These are phyloP conservation scores for Periophthalmus modestus DNA, from an alignment of 2,113 vertebrate species.

Conservation along the genomic window DNA sequence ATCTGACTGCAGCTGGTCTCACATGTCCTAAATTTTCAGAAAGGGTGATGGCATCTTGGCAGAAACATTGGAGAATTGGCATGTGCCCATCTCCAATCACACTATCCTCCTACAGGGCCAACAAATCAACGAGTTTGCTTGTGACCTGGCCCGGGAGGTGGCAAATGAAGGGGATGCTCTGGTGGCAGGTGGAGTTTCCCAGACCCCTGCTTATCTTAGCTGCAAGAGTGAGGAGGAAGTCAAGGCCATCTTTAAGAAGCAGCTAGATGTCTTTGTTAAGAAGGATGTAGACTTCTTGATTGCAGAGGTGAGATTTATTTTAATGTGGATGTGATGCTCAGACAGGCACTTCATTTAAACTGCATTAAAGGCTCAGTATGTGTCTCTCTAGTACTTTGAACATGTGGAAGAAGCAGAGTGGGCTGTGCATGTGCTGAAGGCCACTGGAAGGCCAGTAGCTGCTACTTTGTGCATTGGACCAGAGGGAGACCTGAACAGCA, in stretches of 20 bases:
- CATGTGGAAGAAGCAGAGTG: constrained; percentile 96
- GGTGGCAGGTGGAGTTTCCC: constrained; percentile 95
- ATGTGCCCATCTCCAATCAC: neutral
- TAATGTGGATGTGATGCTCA: neutral
- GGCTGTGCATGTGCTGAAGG: constrained; percentile 91
- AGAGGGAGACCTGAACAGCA: constrained; percentile 88
- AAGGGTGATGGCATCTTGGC: neutral
- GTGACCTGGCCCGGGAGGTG: constrained; percentile 92
- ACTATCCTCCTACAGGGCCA: constrained; percentile 73
- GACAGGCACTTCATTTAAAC: neutral
- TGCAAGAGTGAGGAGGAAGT: constrained; percentile 89
- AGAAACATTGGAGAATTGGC: constrained; percentile 6
- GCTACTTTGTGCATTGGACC: constrained; percentile 91
- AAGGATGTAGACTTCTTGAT: constrained; percentile 96
- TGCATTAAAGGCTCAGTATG: neutral
- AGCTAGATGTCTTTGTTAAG: constrained; percentile 86
- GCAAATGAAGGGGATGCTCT: constrained; percentile 91
- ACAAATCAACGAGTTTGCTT: constrained; percentile 95
- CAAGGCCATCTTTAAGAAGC: constrained; percentile 87
- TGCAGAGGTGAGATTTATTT: constrained; percentile 83
- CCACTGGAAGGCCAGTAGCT: constrained; percentile 87
- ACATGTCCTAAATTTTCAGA: neutral
- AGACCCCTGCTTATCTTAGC: constrained; percentile 90
- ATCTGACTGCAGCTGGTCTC: constrained; percentile 39
- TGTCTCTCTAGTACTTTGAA: constrained; percentile 88